Evolutionary conservation across 2,888 invertebrate species (phyloP).

Genomic region (Hyles lineata): DNA sequence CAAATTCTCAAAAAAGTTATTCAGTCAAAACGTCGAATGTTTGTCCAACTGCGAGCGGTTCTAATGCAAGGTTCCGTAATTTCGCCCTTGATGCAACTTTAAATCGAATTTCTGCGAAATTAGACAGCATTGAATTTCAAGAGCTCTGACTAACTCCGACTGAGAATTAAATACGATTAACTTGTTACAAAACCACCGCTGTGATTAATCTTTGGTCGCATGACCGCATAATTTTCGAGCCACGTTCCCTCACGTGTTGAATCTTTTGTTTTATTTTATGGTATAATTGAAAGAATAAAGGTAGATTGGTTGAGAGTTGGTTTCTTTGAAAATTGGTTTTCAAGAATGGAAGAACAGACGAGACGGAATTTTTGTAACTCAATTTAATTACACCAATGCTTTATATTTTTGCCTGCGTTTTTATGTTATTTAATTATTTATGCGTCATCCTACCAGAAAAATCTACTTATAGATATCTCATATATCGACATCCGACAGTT

Average conservation of each 20-base stretch:
- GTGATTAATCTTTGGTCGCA: neutral
- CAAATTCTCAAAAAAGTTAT: neutral
- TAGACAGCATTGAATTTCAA: neutral
- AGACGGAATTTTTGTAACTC: too few relatives aligned
- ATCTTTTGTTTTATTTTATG: neutral
- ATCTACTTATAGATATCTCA: too few relatives aligned
- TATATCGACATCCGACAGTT: too few relatives aligned
- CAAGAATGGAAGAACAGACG: too few relatives aligned
- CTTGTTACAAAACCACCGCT: neutral
- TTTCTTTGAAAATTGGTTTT: neutral
- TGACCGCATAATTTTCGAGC: slow-evolving; percentile 2
- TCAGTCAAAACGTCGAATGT: neutral
- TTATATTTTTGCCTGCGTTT: too few relatives aligned
- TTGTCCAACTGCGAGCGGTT: neutral
- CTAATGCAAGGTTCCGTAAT: neutral
- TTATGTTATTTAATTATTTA: too few relatives aligned
- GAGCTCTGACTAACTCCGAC: neutral
- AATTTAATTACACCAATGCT: too few relatives aligned
- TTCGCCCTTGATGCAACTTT: slow-evolving; percentile 15
- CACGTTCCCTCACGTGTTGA: neutral
- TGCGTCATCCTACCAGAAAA: too few relatives aligned
- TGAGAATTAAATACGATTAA: slow-evolving; percentile 19
- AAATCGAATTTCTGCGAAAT: slow-evolving; percentile 18
- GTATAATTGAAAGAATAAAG: too few relatives aligned
- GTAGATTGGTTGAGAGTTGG: neutral